A percentile compares a stretch with the other conserved stretches of the same genome.
Conservation (phyloP, 2,113 vertebrate genomes). For the Sarotherodon lohbergeri region DNA sequence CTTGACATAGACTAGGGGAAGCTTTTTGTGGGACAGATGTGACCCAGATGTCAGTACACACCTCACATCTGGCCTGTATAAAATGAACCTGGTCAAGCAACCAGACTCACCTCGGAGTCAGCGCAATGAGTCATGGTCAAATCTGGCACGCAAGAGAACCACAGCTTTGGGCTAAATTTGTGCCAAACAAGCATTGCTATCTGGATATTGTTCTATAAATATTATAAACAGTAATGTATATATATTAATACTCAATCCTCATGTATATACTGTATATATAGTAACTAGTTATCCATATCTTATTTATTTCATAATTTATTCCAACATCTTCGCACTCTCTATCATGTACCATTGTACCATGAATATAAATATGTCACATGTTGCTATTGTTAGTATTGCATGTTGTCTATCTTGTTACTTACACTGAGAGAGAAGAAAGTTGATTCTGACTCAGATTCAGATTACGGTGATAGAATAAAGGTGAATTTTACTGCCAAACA, state of each 20-base stretch:
- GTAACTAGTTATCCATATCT: not conserved
- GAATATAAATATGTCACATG: not conserved
- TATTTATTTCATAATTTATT: not conserved
- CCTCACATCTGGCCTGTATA: not conserved
- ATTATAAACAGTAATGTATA: not conserved
- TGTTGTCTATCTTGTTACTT: not conserved
- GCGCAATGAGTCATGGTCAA: not conserved
- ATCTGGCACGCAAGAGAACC: not conserved
- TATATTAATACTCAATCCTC: not conserved
- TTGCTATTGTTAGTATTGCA: accelerated
- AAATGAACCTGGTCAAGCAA: not conserved
- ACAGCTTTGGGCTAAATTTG: not conserved
- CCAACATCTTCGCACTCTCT: not conserved
- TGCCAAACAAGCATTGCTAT: not conserved
- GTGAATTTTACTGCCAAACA: not conserved
- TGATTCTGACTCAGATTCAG: not conserved
- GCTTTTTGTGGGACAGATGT: not conserved
- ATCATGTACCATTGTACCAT: accelerated
- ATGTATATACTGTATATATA: not conserved
- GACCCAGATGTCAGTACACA: not conserved
- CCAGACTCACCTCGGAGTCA: not conserved
- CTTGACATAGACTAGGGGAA: not conserved
- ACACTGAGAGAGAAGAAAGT: not conserved
- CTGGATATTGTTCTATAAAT: not conserved
- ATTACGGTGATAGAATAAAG: not conserved